Evolutionary conservation across 2,113 vertebrate genomes (phyloP), one percentile per base, ranked within the genome.

Genomic region (Pogona vitticeps): DNA sequence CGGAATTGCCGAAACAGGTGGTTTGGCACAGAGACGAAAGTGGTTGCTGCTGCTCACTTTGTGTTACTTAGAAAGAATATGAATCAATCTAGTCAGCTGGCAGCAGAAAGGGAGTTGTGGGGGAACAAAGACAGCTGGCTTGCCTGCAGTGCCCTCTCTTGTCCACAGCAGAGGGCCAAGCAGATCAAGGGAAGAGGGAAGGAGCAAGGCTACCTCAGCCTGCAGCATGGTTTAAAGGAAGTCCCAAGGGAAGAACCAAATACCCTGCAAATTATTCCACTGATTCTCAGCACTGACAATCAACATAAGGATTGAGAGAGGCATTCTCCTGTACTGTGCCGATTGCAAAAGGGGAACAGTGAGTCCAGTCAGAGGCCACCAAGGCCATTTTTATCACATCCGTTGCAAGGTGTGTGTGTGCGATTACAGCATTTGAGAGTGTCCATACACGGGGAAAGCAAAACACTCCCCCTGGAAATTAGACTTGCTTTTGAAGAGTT

Each of bases 81-180:
- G 75, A 85, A 85, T 85, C 84, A 78, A 70, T 68, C 42, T 58
- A 78, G 84, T 79, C 84, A 79, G 76, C 76, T 85, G 76, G 46
- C 65, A 85, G 71, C 23, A 70, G 84, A 78, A 85, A 78, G 46
- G 63, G 76, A 85, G 46, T 63, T 78, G 63, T 77, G 76, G 76
- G 63, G 82, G 23, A 77, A 70, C 63, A 78, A 78, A 85, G 84
- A 68, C 84, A 85, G 72, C 75, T 85, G 75, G 84, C 42, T 85
- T 85, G 84, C 84, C 76, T 85, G 75, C 65, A 70, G 65, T 85
- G 63, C 63, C 84, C 84, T 85, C 76, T 70, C 84, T 78, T 78
- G 75, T 78, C 46, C n/a, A 58, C 58, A 79, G 84, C 84, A 52
- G 65, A 85, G 61, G 42, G 76, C 63, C 76, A 85, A 78, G n/a